Conservation (phyloP, 1,140 invertebrate species). For the Armadillidium nasatum region DNA sequence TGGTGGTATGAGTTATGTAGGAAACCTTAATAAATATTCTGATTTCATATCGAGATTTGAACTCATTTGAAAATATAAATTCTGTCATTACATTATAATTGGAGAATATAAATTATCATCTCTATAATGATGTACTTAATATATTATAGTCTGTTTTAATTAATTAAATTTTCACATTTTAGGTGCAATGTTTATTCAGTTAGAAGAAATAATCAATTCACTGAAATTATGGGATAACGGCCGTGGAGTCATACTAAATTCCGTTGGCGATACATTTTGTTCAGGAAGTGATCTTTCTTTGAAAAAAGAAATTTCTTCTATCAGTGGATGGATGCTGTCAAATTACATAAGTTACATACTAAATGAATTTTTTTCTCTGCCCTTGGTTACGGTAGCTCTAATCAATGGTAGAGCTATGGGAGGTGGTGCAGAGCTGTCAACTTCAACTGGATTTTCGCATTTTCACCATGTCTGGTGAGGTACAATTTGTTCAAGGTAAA, state of each 20-base stretch:
- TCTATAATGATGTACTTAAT: no score
- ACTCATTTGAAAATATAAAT: no score
- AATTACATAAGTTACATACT: conserved; percentile 55
- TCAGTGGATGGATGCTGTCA: conserved; percentile 53
- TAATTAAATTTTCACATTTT: conserved; percentile 37
- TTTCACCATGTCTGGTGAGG: conserved; percentile 50
- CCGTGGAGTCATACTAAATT: conserved; percentile 56
- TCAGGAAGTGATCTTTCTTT: conserved; percentile 59
- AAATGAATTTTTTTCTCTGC: conserved; percentile 52
- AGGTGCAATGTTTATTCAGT: conserved; percentile 61
- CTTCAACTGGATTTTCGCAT: conserved; percentile 58
- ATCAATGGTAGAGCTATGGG: conserved; percentile 58
- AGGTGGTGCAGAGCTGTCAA: conserved; percentile 59
- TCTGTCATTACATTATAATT: no score
- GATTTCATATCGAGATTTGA: no score
- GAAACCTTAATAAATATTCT: no score
- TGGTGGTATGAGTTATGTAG: no score
- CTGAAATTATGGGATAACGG: conserved; percentile 55
- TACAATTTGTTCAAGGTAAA: conserved; percentile 58
- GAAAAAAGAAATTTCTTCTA: conserved; percentile 48
- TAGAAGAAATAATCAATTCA: conserved; percentile 51
- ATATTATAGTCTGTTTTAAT: no score
- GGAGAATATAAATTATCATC: no score
- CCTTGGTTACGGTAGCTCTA: conserved; percentile 55
- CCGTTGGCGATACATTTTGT: conserved; percentile 55